A percentile compares a stretch with the other conserved stretches of the same genome.
These are phyloP conservation scores for Cybosia mesomella DNA, from an alignment of 2,888 invertebrate species.

Conservation along the genomic window DNA sequence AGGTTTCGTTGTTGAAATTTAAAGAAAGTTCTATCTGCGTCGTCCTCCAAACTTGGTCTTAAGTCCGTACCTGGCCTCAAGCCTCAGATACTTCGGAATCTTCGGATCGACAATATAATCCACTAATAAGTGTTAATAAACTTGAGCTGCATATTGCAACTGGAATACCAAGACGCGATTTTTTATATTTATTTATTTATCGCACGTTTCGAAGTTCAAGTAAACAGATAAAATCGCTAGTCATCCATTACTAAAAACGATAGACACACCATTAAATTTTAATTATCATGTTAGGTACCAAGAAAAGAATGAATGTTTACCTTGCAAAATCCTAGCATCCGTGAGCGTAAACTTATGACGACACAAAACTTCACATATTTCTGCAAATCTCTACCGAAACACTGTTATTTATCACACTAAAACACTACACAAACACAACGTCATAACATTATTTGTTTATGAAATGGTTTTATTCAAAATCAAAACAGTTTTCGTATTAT, in stretches of 20 bases:
- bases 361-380: slow-evolving; percentile 14
- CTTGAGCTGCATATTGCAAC: too few relatives aligned
- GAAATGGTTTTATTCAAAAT: background rate
- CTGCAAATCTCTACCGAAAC: background rate
- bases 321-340: slow-evolving; percentile 11
- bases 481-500: background rate
- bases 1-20: too few relatives aligned
- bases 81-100: too few relatives aligned
- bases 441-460: background rate
- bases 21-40: too few relatives aligned
- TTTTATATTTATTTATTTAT: background rate
- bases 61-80: too few relatives aligned
- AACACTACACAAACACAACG: background rate
- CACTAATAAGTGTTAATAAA: too few relatives aligned
- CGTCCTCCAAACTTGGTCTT: too few relatives aligned
- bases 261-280: background rate
- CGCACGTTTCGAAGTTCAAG: background rate
- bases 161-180: too few relatives aligned
- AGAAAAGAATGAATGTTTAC: slow-evolving; percentile 16
- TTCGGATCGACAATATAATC: too few relatives aligned
- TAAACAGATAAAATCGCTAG: background rate
- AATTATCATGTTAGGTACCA: slow-evolving; percentile 10
- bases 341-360: slow-evolving; percentile 8
- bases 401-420: slow-evolving; percentile 2
- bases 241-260: background rate